These are phyloP conservation scores for Gymnoscopelus braueri DNA, from an alignment of 2,797 vertebrate genomes.

Conservation along the genomic window DNA sequence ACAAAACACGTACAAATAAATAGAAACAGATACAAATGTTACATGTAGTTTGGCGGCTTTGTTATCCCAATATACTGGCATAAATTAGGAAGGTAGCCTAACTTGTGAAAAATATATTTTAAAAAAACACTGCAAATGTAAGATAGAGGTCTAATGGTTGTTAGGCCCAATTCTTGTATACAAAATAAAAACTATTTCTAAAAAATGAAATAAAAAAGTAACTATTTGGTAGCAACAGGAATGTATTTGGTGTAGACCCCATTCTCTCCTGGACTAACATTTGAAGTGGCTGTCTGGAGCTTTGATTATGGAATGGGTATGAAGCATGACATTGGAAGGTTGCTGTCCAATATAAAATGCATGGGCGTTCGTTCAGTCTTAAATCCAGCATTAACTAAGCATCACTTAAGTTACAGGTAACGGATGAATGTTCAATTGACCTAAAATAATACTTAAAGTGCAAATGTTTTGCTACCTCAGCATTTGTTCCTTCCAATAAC, in stretches of 20 bases:
- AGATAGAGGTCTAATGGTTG: background rate
- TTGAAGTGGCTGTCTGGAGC: too few relatives aligned
- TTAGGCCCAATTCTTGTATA: background rate
- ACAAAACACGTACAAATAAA: conserved; percentile 59
- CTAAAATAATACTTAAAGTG: too few relatives aligned
- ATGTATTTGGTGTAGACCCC: background rate
- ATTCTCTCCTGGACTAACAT: too few relatives aligned
- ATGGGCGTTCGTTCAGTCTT: too few relatives aligned
- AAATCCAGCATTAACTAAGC: too few relatives aligned
- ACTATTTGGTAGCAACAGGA: background rate
- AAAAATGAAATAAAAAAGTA: background rate
- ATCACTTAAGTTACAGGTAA: too few relatives aligned
- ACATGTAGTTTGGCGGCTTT: conserved; percentile 31
- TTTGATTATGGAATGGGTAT: too few relatives aligned
- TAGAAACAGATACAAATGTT: conserved; percentile 43
- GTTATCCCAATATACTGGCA: conserved; percentile 6
- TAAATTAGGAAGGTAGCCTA: conserved; percentile 44
- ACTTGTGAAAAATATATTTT: conserved; percentile 2
- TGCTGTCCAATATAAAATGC: too few relatives aligned
- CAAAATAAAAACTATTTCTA: background rate
- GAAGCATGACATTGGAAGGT: too few relatives aligned
- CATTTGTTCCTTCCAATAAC: background rate
- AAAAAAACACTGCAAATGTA: conserved; percentile 13
- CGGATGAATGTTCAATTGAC: too few relatives aligned
- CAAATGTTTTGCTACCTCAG: conserved; percentile 3